Evolutionary conservation across 2,888 invertebrate genomes (phyloP).

Genomic region (Muschampia plurimacula): DNA sequence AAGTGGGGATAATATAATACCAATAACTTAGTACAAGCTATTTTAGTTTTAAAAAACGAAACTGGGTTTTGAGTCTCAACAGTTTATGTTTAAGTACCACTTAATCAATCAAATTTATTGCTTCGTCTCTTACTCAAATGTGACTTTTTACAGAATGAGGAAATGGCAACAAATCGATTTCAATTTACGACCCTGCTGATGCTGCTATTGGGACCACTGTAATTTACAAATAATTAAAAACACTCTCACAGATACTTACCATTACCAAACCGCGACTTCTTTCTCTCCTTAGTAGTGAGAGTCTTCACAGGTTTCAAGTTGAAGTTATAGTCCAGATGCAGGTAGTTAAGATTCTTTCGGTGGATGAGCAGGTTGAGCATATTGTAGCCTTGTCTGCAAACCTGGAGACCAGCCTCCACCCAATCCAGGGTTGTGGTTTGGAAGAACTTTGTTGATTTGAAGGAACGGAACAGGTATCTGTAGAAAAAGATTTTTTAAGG

Average conservation of each 20-base stretch:
- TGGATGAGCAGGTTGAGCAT: slow-evolving; percentile 99
- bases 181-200: too few species aligned
- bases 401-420: slow-evolving; percentile 99
- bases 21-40: too few species aligned
- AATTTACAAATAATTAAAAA: too few species aligned
- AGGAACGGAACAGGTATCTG: slow-evolving; percentile 98
- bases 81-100: too few species aligned
- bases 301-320: slow-evolving; percentile 99
- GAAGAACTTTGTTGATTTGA: slow-evolving; percentile 99
- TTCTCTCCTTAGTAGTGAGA: slow-evolving; percentile 99
- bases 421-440: slow-evolving; percentile 99
- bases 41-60: too few species aligned
- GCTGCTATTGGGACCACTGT: too few species aligned
- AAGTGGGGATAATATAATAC: too few species aligned
- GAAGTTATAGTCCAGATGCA: slow-evolving; percentile 99
- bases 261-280: slow-evolving; percentile 98
- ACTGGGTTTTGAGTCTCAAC: too few species aligned
- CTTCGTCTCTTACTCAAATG: too few species aligned
- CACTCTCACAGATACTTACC: slow-evolving; percentile 79
- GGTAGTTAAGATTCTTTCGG: slow-evolving; percentile 99
- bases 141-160: too few species aligned
- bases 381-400: slow-evolving; percentile 99
- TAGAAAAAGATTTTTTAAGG: background rate
- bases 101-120: too few species aligned
- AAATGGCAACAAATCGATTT: too few species aligned